Conservation (phyloP, 2,797 vertebrate species). For the Protonibea diacanthus region DNA sequence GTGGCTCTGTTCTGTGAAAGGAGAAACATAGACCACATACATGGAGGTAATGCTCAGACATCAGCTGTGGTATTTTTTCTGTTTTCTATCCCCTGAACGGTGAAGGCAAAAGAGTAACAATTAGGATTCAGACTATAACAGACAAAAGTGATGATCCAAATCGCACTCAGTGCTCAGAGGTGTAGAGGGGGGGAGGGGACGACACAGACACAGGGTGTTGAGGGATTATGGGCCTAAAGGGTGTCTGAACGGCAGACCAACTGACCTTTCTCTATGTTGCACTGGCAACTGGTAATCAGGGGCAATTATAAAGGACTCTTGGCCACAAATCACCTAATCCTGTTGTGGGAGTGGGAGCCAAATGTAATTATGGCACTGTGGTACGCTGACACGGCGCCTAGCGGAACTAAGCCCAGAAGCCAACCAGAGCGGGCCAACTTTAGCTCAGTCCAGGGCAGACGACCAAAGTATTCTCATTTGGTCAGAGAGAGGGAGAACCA, state of each 20-base stretch:
- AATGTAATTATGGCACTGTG: slow-evolving; percentile 78
- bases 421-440: slow-evolving; percentile 49
- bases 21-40: slow-evolving; percentile 56
- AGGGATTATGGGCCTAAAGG: slow-evolving; percentile 75
- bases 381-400: slow-evolving; percentile 62
- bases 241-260: slow-evolving; percentile 74
- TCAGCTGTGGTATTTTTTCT: slow-evolving; percentile 41
- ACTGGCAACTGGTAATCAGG: slow-evolving; percentile 79
- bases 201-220: slow-evolving; percentile 45
- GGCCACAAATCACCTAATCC: slow-evolving; percentile 82
- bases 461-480: slow-evolving; percentile 42
- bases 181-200: slow-evolving; percentile 26
- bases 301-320: slow-evolving; percentile 81
- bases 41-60: slow-evolving; percentile 39
- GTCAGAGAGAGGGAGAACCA: slow-evolving; percentile 45
- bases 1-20: slow-evolving; percentile 33
- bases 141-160: slow-evolving; percentile 56
- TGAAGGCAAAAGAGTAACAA: slow-evolving; percentile 45
- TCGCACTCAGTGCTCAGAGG: slow-evolving; percentile 33
- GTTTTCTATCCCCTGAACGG: slow-evolving; percentile 32
- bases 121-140: slow-evolving; percentile 61
- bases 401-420: slow-evolving; percentile 71
- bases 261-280: slow-evolving; percentile 77
- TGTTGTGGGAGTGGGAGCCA: slow-evolving; percentile 77
- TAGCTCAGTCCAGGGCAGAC: slow-evolving; percentile 40